Evolutionary conservation across 2,888 invertebrate species (phyloP).

Genomic region (Drosophila quinaria): DNA sequence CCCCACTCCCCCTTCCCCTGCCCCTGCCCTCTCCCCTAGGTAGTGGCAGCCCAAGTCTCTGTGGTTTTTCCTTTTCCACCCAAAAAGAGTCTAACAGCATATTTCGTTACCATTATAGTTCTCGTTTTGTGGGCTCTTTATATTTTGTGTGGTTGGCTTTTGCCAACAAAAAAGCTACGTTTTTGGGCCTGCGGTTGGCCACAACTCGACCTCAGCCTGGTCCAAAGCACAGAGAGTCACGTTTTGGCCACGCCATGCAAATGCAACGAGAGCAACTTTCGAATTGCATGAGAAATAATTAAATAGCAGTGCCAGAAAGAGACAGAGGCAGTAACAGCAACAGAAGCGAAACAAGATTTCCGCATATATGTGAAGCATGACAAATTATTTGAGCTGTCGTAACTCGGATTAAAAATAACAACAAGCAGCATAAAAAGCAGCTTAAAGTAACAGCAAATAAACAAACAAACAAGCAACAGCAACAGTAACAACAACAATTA

Average conservation of each 20-base stretch:
- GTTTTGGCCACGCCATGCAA: slow-evolving; percentile 51
- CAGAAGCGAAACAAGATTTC: slow-evolving; percentile 13
- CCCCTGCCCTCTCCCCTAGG: background rate
- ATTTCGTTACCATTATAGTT: slow-evolving; percentile 18
- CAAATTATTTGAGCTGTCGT: slow-evolving; percentile 53
- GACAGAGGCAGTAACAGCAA: slow-evolving; percentile 3
- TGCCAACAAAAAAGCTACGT: slow-evolving; percentile 24
- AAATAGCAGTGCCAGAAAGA: slow-evolving; percentile 46
- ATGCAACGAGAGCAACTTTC: slow-evolving; percentile 39
- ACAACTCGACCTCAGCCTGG: slow-evolving; percentile 15
- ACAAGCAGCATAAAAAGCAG: slow-evolving; percentile 33
- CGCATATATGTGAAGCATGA: slow-evolving; percentile 33
- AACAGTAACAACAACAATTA: slow-evolving; percentile 27
- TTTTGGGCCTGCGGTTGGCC: slow-evolving; percentile 27
- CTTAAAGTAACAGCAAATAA: slow-evolving; percentile 31
- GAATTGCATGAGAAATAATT: slow-evolving; percentile 61
- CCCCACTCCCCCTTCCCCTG: background rate
- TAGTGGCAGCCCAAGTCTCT: slow-evolving; percentile 11
- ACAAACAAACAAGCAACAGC: slow-evolving; percentile 27
- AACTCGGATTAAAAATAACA: slow-evolving; percentile 60
- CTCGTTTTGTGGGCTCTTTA: slow-evolving; percentile 19
- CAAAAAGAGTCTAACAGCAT: slow-evolving; percentile 25
- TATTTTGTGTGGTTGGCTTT: slow-evolving; percentile 46
- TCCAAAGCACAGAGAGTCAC: slow-evolving; percentile 40
- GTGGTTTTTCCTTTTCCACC: slow-evolving; percentile 23